Conservation (phyloP, 2,888 invertebrate genomes). For the Aleiodes leptofemur region DNA sequence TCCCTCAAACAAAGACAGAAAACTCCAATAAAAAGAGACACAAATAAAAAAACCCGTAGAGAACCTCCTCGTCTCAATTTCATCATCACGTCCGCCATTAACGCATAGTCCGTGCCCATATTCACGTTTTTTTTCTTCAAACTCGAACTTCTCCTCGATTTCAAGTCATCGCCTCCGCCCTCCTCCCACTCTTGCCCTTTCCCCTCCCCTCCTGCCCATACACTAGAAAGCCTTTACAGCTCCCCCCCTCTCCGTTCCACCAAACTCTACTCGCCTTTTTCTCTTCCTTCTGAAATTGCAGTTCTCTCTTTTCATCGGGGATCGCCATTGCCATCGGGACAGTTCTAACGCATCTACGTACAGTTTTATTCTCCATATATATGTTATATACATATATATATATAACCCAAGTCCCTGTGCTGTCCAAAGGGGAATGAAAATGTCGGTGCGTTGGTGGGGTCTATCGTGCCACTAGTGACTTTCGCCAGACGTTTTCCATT, state of each 20-base stretch:
- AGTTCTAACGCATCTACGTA: conserved; percentile 22
- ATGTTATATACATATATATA: conserved; percentile 12
- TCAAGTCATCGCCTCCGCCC: conserved; percentile 7
- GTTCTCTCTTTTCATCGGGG: conserved; percentile 27
- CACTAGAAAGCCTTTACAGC: neutral
- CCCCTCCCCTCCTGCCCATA: neutral
- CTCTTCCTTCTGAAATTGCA: conserved; percentile 5
- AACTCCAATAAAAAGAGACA: neutral
- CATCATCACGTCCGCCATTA: conserved; percentile 24
- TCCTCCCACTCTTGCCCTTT: neutral
- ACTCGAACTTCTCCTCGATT: conserved; percentile 6
- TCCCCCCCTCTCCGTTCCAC: neutral
- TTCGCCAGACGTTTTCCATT: conserved; percentile 63
- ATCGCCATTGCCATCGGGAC: conserved; percentile 27
- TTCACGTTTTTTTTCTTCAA: conserved; percentile 7
- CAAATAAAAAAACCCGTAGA: neutral
- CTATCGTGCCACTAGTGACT: conserved; percentile 70
- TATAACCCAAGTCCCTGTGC: conserved; percentile 21
- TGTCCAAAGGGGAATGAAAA: conserved; percentile 71
- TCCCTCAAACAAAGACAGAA: too few species aligned
- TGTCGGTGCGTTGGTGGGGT: conserved; percentile 78
- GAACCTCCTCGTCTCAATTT: conserved; percentile 6
- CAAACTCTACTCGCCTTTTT: neutral
- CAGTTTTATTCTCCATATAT: conserved; percentile 7
- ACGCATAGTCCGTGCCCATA: conserved; percentile 11